These are phyloP conservation scores for Atopsyche davidsoni DNA, from an alignment of 1,140 invertebrate species.

Conservation along the genomic window DNA sequence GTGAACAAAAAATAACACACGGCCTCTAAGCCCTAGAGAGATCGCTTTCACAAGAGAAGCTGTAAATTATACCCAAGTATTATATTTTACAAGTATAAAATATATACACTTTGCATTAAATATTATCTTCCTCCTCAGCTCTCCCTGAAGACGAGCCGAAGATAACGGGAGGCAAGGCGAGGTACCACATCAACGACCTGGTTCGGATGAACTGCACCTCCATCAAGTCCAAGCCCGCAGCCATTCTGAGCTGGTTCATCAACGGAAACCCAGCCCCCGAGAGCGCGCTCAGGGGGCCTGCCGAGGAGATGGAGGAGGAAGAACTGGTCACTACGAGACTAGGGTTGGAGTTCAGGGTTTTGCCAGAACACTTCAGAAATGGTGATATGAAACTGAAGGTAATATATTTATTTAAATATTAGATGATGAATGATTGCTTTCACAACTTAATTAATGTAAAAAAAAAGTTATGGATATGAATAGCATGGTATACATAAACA, in stretches of 20 bases:
- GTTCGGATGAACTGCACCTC: constrained; percentile 66
- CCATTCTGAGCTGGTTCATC: constrained; percentile 64
- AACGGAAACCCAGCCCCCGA: constrained; percentile 60
- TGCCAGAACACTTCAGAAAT: constrained; percentile 57
- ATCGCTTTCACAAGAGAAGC: too few relatives aligned
- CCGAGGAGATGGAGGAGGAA: constrained; percentile 49
- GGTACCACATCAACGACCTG: constrained; percentile 60
- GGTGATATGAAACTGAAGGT: constrained; percentile 65
- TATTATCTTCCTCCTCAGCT: constrained; percentile 46
- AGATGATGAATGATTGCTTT: too few relatives aligned
- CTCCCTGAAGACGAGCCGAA: constrained; percentile 60
- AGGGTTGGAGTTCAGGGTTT: constrained; percentile 59
- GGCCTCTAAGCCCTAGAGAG: too few relatives aligned
- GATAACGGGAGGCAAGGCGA: constrained; percentile 57
- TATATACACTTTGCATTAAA: too few relatives aligned
- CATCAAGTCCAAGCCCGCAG: constrained; percentile 60
- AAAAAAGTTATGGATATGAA: too few relatives aligned
- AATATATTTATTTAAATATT: constrained; percentile 6
- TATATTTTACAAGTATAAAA: neutral
- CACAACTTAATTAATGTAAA: too few relatives aligned
- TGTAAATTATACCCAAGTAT: too few relatives aligned
- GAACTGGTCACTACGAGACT: constrained; percentile 58
- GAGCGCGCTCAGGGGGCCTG: constrained; percentile 48
- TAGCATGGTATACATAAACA: too few relatives aligned
- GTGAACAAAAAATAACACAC: too few relatives aligned